A percentile compares a stretch with the other conserved stretches of the same genome.
Evolutionary conservation across 1,140 invertebrate genomes (phyloP).

Genomic region (Anthonomus grandis): DNA sequence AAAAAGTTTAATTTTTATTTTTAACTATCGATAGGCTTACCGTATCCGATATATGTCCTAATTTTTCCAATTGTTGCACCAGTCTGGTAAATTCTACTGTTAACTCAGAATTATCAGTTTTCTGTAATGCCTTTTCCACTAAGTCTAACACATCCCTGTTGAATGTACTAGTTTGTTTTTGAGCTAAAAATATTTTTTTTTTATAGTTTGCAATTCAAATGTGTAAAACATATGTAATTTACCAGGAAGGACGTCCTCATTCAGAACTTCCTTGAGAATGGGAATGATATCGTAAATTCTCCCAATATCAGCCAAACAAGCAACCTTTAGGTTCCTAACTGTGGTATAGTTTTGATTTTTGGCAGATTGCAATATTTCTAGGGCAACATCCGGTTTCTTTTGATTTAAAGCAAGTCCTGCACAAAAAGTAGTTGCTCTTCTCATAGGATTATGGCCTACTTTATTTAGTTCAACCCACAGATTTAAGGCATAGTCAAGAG

Average conservation of each 20-base stretch:
- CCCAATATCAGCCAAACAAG: constrained; percentile 58
- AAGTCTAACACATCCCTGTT: constrained; percentile 52
- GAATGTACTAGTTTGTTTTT: constrained; percentile 49
- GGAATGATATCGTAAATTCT: constrained; percentile 63
- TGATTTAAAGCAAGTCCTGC: constrained; percentile 66
- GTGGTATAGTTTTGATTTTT: constrained; percentile 61
- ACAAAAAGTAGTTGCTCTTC: constrained; percentile 61
- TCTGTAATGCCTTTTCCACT: constrained; percentile 46
- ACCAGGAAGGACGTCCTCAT: constrained; percentile 52
- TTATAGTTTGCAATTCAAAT: not conserved
- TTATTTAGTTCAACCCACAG: constrained; percentile 58
- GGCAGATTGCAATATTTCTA: constrained; percentile 60
- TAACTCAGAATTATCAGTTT: constrained; percentile 43
- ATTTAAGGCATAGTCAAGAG: constrained; percentile 61
- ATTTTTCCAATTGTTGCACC: constrained; percentile 47
- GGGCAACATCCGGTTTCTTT: constrained; percentile 60
- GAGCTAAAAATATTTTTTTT: not conserved
- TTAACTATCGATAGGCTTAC: constrained; percentile 39
- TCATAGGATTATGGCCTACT: constrained; percentile 54
- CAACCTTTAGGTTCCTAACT: constrained; percentile 59
- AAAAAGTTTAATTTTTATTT: not conserved
- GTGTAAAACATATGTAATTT: not conserved
- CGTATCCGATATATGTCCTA: constrained; percentile 45
- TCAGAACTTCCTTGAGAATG: constrained; percentile 57
- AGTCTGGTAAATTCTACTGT: constrained; percentile 50